phyloP scores from a whole-genome alignment of 1,140 invertebrate genomes.

The Sarcophaga peregrina region DNA sequence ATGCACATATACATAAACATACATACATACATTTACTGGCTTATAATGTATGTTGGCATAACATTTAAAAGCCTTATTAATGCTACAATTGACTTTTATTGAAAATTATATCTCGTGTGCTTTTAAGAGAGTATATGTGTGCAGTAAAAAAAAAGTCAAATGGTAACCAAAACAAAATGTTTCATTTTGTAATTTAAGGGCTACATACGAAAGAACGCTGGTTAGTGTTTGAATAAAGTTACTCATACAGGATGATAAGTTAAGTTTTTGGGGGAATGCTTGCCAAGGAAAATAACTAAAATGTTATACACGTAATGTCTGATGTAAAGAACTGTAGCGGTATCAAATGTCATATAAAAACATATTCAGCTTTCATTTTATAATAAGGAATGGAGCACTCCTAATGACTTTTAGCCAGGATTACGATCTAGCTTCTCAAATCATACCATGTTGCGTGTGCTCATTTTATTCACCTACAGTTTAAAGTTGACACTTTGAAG shows the following conservation, averaged over 20 bases:
- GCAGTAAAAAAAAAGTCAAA: neutral
- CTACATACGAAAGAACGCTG: slow-evolving; percentile 11
- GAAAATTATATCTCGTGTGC: neutral
- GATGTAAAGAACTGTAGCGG: neutral
- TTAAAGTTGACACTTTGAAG: too few species aligned
- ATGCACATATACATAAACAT: neutral
- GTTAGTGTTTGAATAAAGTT: too few species aligned
- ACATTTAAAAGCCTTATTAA: slow-evolving; percentile 16
- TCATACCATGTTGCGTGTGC: too few species aligned
- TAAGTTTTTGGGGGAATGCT: too few species aligned
- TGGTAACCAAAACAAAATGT: neutral
- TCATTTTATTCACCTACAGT: too few species aligned
- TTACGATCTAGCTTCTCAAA: too few species aligned
- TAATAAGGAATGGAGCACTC: too few species aligned
- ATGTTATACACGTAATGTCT: neutral
- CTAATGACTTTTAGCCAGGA: too few species aligned
- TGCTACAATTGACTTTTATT: slow-evolving; percentile 30
- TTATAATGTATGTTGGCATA: slow-evolving; percentile 8
- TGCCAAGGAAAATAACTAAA: neutral
- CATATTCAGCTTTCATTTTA: too few species aligned
- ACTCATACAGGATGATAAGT: too few species aligned
- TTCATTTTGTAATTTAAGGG: slow-evolving; percentile 27
- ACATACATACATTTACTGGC: too few species aligned
- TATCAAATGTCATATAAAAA: neutral
- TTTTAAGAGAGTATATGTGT: neutral